Evolutionary conservation across 2,113 vertebrate genomes (phyloP), one percentile per base, ranked within the genome.

Genomic region (Brachyistius frenatus): DNA sequence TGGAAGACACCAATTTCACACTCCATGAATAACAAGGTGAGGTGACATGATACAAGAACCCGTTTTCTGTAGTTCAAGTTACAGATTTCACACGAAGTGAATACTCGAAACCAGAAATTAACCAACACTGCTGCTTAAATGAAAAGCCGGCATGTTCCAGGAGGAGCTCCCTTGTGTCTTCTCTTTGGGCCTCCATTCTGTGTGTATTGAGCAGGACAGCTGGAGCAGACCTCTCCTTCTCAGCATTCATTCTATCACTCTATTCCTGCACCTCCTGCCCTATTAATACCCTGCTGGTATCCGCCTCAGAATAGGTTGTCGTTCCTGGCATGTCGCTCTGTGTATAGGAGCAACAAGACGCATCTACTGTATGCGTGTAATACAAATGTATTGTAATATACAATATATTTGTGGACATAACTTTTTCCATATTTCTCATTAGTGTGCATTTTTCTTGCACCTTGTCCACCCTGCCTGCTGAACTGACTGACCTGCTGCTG

Each of bases 201-300:
- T 74, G 68, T 68, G 80, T 89, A 92, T 88, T 93, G 89, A 93
- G 84, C 63, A 91, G 80, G 91, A 94, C 95, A 95, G 95, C 95
- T 95, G 94, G 81, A 87, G 70, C 69, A 5, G 57, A 37, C 72
- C 57, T 52, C 81, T 84, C 83, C 88, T 90, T 88, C 81, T 86
- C 87, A 85, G 82, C 90, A 90, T 96, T 95, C 95, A 95, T 93
- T 96, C 95, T 94, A 95, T 96, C 95, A 95, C 94, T 96, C 94
- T 97, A 96, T 95, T 96, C 91, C 92, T 95, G 90, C 93, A 81
- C 89, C 94, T 92, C 90, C 86, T 84, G 88, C 74, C 91, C 96
- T 99, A 99, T 98, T 96, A 97, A 97, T 99, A 99, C 92, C 93
- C 90, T 78, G 76, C 87, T 95, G 96, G 94, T 96, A 97, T 97